Evolutionary conservation across 1,140 invertebrate species (phyloP).

Genomic region (Drosophila albomicans): DNA sequence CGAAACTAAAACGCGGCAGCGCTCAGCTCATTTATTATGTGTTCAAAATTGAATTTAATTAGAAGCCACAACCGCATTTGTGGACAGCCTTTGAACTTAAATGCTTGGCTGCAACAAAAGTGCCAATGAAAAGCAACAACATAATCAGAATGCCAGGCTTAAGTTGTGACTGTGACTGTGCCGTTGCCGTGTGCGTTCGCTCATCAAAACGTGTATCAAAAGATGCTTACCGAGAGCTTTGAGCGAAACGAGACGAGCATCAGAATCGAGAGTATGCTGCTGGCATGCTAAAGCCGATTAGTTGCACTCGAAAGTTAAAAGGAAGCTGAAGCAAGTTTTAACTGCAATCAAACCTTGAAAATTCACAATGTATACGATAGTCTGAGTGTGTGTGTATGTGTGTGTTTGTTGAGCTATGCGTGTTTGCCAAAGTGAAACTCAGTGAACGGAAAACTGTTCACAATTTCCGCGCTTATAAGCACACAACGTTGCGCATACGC

Average conservation of each 20-base stretch:
- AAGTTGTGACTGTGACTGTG: constrained; percentile 7
- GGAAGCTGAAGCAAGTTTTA: constrained; percentile 23
- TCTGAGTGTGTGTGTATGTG: constrained; percentile 2
- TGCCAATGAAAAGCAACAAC: constrained; percentile 8
- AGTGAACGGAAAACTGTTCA: constrained; percentile 36
- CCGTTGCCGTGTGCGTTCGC: too few relatives aligned
- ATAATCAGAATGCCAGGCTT: constrained; percentile 27
- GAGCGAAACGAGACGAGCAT: neutral
- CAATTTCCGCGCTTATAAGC: constrained; percentile 32
- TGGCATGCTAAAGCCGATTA: constrained; percentile 27
- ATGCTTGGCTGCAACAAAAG: constrained; percentile 14
- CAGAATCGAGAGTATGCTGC: neutral
- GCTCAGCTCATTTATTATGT: constrained; percentile 52
- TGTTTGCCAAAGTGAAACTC: constrained; percentile 10
- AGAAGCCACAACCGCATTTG: constrained; percentile 58
- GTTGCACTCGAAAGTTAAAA: constrained; percentile 11
- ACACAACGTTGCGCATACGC: constrained; percentile 18
- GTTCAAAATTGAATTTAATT: constrained; percentile 68
- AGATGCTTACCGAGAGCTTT: constrained; percentile 6
- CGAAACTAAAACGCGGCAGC: neutral
- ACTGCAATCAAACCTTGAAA: constrained; percentile 51
- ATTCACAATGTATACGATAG: constrained; percentile 5
- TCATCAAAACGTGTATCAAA: constrained; percentile 2
- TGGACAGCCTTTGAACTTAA: constrained; percentile 34
- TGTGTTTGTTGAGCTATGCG: constrained; percentile 18